A percentile compares a stretch with the other conserved stretches of the same genome.
These are phyloP conservation scores for Ceyx cyanopectus DNA, from an alignment of 2,113 vertebrate species.

Conservation along the genomic window DNA sequence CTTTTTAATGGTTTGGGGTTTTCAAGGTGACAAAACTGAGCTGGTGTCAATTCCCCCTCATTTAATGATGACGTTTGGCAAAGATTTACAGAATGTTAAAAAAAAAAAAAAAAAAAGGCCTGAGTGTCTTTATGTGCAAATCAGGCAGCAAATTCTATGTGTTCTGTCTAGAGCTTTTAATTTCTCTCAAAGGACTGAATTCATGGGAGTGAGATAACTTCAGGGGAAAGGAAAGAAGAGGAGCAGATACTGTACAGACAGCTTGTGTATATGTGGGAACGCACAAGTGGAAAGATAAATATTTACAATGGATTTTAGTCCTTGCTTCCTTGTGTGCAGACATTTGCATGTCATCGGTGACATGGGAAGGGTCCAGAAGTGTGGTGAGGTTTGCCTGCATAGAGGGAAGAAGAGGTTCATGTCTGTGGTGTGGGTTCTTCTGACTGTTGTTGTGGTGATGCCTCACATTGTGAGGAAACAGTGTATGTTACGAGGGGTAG, in stretches of 20 bases:
- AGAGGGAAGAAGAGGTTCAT: not conserved
- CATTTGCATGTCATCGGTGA: not conserved
- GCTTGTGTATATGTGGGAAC: not conserved
- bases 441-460: not conserved
- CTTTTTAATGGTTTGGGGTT: not conserved
- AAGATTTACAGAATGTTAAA: not conserved
- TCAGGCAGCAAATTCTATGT: not conserved
- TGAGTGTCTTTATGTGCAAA: not conserved
- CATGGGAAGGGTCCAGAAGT: not conserved
- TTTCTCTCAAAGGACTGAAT: not conserved
- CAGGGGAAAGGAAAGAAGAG: not conserved
- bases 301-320: not conserved
- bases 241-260: not conserved
- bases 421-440: not conserved
- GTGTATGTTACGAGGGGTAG: not conserved
- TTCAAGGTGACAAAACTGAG: not conserved
- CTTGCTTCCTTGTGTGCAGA: not conserved
- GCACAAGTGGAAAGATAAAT: not conserved
- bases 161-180: not conserved
- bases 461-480: not conserved
- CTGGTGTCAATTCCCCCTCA: not conserved
- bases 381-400: not conserved
- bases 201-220: not conserved
- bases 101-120: not conserved
- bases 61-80: not conserved